phyloP scores from a whole-genome alignment of 2,797 vertebrate genomes.

The Danio kyathit region DNA sequence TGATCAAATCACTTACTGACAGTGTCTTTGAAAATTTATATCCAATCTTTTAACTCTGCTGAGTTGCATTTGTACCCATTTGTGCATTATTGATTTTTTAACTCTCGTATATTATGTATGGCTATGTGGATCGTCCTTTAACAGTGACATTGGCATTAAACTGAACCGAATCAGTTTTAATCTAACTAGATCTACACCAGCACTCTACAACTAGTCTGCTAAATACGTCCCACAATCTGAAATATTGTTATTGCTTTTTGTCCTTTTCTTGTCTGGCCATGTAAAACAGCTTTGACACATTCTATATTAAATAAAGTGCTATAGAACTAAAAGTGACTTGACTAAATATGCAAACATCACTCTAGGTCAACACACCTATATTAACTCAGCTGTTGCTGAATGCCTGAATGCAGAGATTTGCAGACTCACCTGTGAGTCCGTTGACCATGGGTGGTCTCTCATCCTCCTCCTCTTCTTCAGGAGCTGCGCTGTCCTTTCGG shows the following conservation, averaged over 20 bases:
- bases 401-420: neutral
- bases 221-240: too few species aligned
- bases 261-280: too few species aligned
- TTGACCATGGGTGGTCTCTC: conserved; percentile 84
- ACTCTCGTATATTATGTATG: neutral
- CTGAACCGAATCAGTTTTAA: too few species aligned
- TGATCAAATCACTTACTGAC: neutral
- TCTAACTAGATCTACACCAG: too few species aligned
- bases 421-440: conserved; percentile 84
- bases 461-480: conserved; percentile 97
- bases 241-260: too few species aligned
- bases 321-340: too few species aligned
- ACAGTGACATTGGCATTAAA: too few species aligned
- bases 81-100: conserved; percentile 25
- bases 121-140: too few species aligned
- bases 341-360: too few species aligned
- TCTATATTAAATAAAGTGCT: too few species aligned
- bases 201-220: too few species aligned
- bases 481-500: conserved; percentile 91
- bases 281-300: too few species aligned
- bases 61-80: conserved; percentile 26
- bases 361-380: neutral
- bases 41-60: neutral
- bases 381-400: neutral
- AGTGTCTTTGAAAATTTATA: neutral